Percentiles rank a stretch among this genome's conserved stretches.
Evolutionary conservation across 2,113 vertebrate species (phyloP).

Genomic region (Pycnonotus jocosus): DNA sequence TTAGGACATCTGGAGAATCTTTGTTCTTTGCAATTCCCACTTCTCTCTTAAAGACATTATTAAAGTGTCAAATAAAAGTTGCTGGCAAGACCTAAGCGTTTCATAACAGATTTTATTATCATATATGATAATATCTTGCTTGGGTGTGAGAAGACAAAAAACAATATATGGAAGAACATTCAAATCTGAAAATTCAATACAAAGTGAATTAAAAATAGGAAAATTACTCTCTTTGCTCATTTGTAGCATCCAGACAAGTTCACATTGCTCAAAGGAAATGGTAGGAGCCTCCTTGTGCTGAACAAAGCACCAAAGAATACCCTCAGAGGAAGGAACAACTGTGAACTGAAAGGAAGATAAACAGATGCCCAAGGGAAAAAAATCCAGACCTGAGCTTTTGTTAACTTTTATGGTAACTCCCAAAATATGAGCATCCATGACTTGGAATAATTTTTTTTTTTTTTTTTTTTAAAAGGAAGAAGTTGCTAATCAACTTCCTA

Average conservation of each 20-base stretch:
- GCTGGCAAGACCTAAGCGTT: slow-evolving; percentile 3
- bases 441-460: too few species aligned
- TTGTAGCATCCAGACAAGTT: neutral
- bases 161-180: slow-evolving; percentile 15
- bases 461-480: fast-evolving
- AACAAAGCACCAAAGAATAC: neutral
- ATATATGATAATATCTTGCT: neutral
- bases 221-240: neutral
- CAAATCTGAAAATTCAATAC: neutral
- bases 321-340: neutral
- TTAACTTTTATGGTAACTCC: neutral
- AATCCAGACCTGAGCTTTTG: neutral
- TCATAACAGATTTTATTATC: slow-evolving; percentile 22
- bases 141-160: neutral
- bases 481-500: neutral
- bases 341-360: neutral
- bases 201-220: neutral
- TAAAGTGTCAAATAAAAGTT: slow-evolving; percentile 45
- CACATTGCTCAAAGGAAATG: neutral
- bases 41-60: slow-evolving; percentile 35
- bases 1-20: slow-evolving; percentile 40
- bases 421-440: neutral
- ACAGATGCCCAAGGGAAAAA: neutral
- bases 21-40: slow-evolving; percentile 23
- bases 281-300: neutral